Base-by-base conservation (phyloP, 2,888 invertebrate species). In the Andrena marginata region DNA sequence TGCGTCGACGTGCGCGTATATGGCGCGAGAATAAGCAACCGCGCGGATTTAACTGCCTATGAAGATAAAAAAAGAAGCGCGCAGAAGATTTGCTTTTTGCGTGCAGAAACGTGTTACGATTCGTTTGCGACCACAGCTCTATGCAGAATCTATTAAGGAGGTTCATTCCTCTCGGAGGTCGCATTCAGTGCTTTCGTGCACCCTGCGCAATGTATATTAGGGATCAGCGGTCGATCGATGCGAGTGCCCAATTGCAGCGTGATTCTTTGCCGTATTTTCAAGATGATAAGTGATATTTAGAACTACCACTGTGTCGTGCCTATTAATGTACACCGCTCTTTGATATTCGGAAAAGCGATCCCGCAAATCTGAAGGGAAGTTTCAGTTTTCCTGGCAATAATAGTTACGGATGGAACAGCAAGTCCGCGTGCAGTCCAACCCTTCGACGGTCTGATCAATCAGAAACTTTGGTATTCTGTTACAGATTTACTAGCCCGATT, bases 301-400 rank as follows among this genome's bases (percentile, higher is more conserved):
- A 84, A 72, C 59, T 84, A 71, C 81, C 73, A 76, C 77, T 86
- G 84, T 71, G 81, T 81, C 77, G 86, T 87, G 87, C 87, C 86
- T 87, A 81, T 59, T 49, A 49, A 65, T 68, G 71, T 85, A 85
- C 82, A 76, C 77, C 76, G 74, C 80, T 79, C 68, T 77, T 77
- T 35, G 64, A 78, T 82, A 77, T 73, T 80, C 74, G 74, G 67
- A 29, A 68, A 80, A 59, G 60, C 72, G 35, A 77, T 75, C 68
- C 69, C 67, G 49, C 64, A 26, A 42, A 49, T 77, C 54, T 8
- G 51, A 69, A 71, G 68, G 35, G 48, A 69, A 65, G 51, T 20
- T 59, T 56, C 51, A 10, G n/a, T 67, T 86, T 75, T 64, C 71
- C 56, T 68, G 70, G 63, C 63, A 49, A 72, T 62, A 42, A 81